A percentile compares a stretch with the other conserved stretches of the same genome.
phyloP scores from a whole-genome alignment of 2,113 vertebrate species.

The Machaerirhynchus nigripectus region DNA sequence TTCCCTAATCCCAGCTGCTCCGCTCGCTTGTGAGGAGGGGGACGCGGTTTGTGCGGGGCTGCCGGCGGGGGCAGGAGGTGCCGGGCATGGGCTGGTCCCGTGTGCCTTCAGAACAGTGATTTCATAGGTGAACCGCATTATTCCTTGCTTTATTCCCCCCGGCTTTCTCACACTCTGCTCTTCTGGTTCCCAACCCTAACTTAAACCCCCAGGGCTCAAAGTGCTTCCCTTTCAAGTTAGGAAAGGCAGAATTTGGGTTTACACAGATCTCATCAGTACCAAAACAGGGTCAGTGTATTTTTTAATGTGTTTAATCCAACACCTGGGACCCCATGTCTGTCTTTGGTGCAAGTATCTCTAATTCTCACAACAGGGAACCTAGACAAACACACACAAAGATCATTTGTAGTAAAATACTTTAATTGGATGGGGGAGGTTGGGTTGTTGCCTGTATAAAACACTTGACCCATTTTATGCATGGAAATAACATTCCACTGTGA shows the following conservation, averaged over 20 bases:
- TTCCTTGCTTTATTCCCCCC: background rate
- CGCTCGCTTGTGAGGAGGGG: background rate
- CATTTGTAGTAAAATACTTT: slow-evolving; percentile 71
- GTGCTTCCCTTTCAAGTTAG: background rate
- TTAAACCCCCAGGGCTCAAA: background rate
- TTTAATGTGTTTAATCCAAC: background rate
- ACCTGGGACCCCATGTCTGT: background rate
- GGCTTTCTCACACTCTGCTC: background rate
- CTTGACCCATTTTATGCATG: slow-evolving; percentile 74
- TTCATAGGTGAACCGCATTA: background rate
- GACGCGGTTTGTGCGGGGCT: background rate
- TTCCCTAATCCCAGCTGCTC: background rate
- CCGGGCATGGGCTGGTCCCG: background rate
- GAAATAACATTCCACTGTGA: slow-evolving; percentile 72
- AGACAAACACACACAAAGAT: slow-evolving; percentile 52
- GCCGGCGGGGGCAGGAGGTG: background rate
- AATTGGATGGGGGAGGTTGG: slow-evolving; percentile 67
- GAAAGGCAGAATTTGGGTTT: background rate
- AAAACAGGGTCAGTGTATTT: background rate
- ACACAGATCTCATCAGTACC: background rate
- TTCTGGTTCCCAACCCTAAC: background rate
- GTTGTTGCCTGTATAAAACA: slow-evolving; percentile 74
- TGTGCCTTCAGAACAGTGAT: background rate
- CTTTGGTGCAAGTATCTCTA: slow-evolving; percentile 24
- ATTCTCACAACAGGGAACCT: slow-evolving; percentile 32